phyloP scores from a whole-genome alignment of 2,797 vertebrate species.

The Sebastes cheni region DNA sequence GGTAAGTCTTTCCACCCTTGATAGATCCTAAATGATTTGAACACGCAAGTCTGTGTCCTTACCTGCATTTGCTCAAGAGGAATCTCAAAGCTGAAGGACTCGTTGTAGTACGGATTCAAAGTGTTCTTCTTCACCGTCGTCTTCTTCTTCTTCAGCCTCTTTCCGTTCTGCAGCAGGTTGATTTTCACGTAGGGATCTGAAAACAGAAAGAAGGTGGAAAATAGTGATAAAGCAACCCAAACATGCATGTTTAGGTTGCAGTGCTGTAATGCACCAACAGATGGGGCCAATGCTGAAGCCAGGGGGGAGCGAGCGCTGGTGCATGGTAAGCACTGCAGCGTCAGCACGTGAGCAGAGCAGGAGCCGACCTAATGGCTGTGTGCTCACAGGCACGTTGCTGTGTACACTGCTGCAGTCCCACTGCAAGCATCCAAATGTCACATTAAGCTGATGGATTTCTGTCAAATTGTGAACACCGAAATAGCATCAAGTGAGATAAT shows the following conservation, averaged over 20 bases:
- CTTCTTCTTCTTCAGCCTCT: conserved; percentile 98
- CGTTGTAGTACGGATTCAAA: conserved; percentile 97
- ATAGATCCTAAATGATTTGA: neutral
- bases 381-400: conserved; percentile 31
- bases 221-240: neutral
- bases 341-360: conserved; percentile 75
- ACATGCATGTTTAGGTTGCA: conserved; percentile 39
- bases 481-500: neutral
- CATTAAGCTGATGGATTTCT: neutral
- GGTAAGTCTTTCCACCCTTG: neutral
- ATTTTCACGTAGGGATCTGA: conserved; percentile 99
- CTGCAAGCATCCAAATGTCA: conserved; percentile 12
- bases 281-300: conserved; percentile 64
- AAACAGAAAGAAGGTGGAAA: neutral
- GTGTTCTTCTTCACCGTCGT: conserved; percentile 99
- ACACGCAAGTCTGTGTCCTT: neutral
- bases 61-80: conserved; percentile 99
- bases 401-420: conserved; percentile 19
- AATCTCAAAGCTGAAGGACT: conserved; percentile 99
- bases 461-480: neutral
- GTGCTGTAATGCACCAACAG: conserved; percentile 64
- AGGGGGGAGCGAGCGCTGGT: conserved; percentile 7
- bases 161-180: conserved; percentile 95
- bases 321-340: conserved; percentile 73
- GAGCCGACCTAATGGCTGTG: conserved; percentile 56